Base-by-base conservation (phyloP, 53 echinoderm and acorn worm genomes). In the Temnopleurus reevesii region DNA sequence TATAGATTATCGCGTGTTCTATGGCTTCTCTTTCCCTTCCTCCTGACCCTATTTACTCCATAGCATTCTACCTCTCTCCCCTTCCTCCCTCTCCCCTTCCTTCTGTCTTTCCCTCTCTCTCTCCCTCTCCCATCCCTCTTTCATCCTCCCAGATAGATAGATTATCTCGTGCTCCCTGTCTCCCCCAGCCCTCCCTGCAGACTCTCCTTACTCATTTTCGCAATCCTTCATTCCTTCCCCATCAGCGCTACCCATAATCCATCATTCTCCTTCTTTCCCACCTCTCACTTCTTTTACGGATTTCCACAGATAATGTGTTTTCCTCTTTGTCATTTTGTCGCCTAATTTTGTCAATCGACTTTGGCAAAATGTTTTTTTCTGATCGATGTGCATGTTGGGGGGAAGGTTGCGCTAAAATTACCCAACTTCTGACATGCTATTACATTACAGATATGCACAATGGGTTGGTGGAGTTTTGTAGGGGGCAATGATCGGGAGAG, bases 311-410 rank as follows among this genome's bases (percentile, higher is more conserved):
- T 79, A 47, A 46, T 49, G 46, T 79, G 79, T 79, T 79, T 47
- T 29, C 79, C 83, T 55, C 55, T 55, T 35, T 53, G 83, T 83
- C 83, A 83, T 83, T 83, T 83, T 83, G 83, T 83, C 83, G 55
- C 83, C 83, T 33, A 33, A 53, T 55, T 83, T 83, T 83, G 54
- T 83, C 83, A 55, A 83, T 83, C 83, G 54, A 83, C 54, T 55
- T 83, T 55, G 83, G 83, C 49, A 55, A 55, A 83, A 53, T 53
- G 83, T 53, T 83, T 46, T n/a, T n/a, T 83, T 55, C 83, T 83
- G 83, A 83, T 83, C 54, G 83, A 83, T 83, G 83, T 24, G 35
- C 35, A 33, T 55, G 83, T 55, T 35, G 54, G 83, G 57, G 83
- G 55, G 36, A 55, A 24, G 55, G 13, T 83, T 46, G 54, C 24